phyloP scores from a whole-genome alignment of 2,113 vertebrate species.

The Oreochromis niloticus region DNA sequence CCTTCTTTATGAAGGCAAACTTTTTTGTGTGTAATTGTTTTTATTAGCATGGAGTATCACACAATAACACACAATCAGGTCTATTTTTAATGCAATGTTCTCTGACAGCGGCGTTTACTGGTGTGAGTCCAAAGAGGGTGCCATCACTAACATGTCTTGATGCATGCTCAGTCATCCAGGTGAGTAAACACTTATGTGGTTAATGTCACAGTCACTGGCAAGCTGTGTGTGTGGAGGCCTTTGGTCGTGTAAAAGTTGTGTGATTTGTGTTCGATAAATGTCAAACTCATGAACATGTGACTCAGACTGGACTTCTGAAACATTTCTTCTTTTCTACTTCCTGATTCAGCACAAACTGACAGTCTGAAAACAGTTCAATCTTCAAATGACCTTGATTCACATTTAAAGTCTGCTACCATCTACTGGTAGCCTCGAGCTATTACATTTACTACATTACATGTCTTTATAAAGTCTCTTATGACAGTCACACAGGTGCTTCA shows the following conservation, averaged over 20 bases:
- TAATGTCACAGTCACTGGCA: fast-evolving
- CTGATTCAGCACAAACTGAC: fast-evolving
- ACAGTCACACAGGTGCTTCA: too few species aligned
- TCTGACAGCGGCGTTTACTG: fast-evolving
- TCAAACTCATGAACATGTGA: background rate
- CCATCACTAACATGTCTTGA: background rate
- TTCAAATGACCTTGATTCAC: background rate
- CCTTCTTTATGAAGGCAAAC: fast-evolving
- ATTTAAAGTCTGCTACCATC: background rate
- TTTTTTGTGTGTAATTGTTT: fast-evolving
- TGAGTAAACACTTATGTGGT: background rate
- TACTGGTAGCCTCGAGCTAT: background rate
- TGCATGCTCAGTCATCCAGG: background rate
- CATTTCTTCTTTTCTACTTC: background rate
- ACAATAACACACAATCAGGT: background rate
- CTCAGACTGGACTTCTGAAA: fast-evolving
- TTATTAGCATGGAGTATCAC: background rate
- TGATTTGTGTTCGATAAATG: fast-evolving
- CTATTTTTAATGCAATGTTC: background rate
- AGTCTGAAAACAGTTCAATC: background rate
- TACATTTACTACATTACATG: background rate
- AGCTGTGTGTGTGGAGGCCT: background rate
- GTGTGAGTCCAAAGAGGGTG: background rate
- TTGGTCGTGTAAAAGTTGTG: background rate
- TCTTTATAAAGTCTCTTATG: too few species aligned